These are phyloP conservation scores for Pyrrhosoma nymphula DNA, from an alignment of 2,888 invertebrate species.

Conservation along the genomic window DNA sequence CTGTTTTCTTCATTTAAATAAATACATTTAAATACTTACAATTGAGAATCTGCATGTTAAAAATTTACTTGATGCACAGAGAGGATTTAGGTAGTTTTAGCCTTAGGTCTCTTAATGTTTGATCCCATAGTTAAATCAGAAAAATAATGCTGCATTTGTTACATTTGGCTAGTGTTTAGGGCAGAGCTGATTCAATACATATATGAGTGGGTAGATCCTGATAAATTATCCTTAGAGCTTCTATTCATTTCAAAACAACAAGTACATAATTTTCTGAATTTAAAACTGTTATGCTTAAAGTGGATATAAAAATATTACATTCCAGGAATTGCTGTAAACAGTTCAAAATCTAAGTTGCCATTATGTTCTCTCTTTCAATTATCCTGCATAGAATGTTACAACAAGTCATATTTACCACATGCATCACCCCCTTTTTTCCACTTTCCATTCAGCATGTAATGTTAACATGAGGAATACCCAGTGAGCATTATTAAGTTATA, in stretches of 20 bases:
- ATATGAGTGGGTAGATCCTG: conserved; percentile 31
- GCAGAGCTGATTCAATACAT: conserved; percentile 28
- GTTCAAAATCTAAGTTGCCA: conserved; percentile 57
- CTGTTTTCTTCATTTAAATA: conserved; percentile 55
- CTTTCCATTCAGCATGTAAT: conserved; percentile 44
- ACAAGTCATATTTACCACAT: conserved; percentile 32
- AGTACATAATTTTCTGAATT: conserved; percentile 44
- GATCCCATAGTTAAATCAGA: conserved; percentile 38
- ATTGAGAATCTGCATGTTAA: not conserved
- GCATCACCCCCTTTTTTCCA: conserved; percentile 44
- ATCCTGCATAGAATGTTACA: conserved; percentile 23
- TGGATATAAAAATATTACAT: conserved; percentile 62
- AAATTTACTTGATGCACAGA: not conserved
- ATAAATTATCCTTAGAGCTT: conserved; percentile 27
- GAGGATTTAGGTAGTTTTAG: not conserved
- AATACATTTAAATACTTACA: conserved; percentile 37
- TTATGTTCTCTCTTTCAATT: not conserved
- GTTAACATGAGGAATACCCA: conserved; percentile 45
- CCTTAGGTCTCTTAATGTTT: conserved; percentile 22
- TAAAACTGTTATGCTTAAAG: conserved; percentile 25
- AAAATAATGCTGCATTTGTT: conserved; percentile 31
- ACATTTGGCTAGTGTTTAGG: conserved; percentile 20
- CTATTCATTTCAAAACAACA: conserved; percentile 30
- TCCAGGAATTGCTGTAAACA: conserved; percentile 63
- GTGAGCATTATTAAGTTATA: conserved; percentile 31